Conservation (phyloP, 2,888 invertebrate species). For the Dryomyza anilis region DNA sequence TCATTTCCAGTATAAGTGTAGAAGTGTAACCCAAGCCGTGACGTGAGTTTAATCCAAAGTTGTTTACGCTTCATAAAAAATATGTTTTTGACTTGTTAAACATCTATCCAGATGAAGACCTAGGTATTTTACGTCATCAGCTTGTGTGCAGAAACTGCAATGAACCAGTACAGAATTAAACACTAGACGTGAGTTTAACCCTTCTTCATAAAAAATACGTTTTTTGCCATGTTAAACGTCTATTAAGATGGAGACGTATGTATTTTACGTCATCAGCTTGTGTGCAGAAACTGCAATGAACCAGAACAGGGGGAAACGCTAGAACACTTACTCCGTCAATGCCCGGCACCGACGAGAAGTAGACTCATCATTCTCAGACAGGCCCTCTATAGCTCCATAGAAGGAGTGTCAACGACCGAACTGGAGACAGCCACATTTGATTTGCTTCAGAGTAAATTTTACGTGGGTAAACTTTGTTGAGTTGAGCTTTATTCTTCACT, state of each 20-base stretch:
- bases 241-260: not conserved
- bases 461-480: no score
- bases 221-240: not conserved
- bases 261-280: not conserved
- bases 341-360: no score
- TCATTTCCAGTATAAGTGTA: constrained; percentile 15
- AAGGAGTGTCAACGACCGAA: not conserved
- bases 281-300: no score
- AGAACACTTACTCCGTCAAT: no score
- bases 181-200: not conserved
- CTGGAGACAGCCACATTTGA: no score
- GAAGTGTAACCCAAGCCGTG: not conserved
- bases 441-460: no score
- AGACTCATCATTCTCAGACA: no score
- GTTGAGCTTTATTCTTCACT: no score
- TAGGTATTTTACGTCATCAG: not conserved
- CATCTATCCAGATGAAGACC: not conserved
- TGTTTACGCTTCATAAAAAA: constrained; percentile 1
- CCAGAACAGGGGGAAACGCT: no score
- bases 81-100: constrained; percentile 2
- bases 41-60: not conserved
- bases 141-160: no score
- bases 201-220: constrained; percentile 4
- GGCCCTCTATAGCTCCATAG: no score
- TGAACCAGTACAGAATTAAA: no score